These are phyloP conservation scores for Eristalinus sepulchralis DNA, from an alignment of 2,888 invertebrate species.

Conservation along the genomic window DNA sequence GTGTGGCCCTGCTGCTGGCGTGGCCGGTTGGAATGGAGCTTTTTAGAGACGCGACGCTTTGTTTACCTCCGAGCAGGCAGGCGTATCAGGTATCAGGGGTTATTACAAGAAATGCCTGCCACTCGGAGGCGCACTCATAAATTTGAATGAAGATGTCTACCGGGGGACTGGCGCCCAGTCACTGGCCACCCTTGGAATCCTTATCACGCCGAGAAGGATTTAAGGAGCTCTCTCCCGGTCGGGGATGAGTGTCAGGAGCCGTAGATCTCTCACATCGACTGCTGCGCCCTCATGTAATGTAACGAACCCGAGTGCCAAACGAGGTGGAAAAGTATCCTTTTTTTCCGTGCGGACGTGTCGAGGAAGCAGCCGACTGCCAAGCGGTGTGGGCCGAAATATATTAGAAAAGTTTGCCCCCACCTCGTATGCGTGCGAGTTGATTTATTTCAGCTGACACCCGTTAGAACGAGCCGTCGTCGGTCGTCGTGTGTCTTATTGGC, in stretches of 20 bases:
- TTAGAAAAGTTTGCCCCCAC: slow-evolving; percentile 51
- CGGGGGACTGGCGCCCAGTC: background rate
- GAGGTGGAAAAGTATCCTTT: slow-evolving; percentile 56
- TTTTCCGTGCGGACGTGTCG: slow-evolving; percentile 31
- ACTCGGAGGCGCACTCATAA: slow-evolving; percentile 43
- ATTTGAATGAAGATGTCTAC: slow-evolving; percentile 63
- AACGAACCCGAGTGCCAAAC: slow-evolving; percentile 39
- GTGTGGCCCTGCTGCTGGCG: background rate
- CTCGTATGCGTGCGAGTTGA: slow-evolving; percentile 50
- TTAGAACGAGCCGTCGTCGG: background rate
- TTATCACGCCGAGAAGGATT: slow-evolving; percentile 37
- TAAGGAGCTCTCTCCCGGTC: background rate
- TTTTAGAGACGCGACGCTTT: slow-evolving; percentile 16
- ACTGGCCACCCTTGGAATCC: slow-evolving; percentile 17
- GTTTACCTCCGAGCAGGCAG: slow-evolving; percentile 26
- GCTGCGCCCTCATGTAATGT: background rate
- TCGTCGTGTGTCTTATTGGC: slow-evolving; percentile 28
- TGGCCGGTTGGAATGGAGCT: background rate
- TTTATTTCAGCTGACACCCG: slow-evolving; percentile 65
- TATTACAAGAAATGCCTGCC: slow-evolving; percentile 45
- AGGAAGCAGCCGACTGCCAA: background rate
- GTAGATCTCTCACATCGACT: slow-evolving; percentile 39
- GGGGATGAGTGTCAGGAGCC: slow-evolving; percentile 35
- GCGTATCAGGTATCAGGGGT: slow-evolving; percentile 49
- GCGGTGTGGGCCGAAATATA: slow-evolving; percentile 42